Evolutionary conservation across 1,140 invertebrate genomes (phyloP), one percentile per base, ranked within the genome.

Genomic region (Plutomurus gul): DNA sequence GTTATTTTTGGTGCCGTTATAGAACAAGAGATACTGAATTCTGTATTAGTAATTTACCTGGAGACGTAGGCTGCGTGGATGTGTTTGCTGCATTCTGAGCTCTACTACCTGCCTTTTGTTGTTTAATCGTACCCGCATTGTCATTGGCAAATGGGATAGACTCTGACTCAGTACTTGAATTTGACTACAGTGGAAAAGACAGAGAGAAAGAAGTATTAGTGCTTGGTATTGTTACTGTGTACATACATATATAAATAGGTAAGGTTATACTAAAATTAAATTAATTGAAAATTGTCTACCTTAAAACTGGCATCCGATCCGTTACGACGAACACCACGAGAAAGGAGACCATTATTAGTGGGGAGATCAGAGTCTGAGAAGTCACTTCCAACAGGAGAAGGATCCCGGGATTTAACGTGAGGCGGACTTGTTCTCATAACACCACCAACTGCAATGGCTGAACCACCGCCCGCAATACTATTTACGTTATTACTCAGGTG

Each of bases 71-170:
- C 36, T 37, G 33, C 25, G 47, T 39, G n/a, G 75, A 27, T 40
- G 78, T 49, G 16, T 71, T 56, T 30, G 27, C 30, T 65, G 36
- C 30, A 65, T 13, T 33, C 36, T 75, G 75, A 30, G 40, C 33
- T 70, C 79, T 49, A 60, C 40, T 71, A 36, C 60, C 70, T 56
- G 82, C 78, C 33, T 85, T 82, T 78, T 92, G 87, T 82, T 94
- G 94, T 84, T 97, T 97, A 85, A 99, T 99, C 27, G 97, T 99
- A 11, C 97, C 97, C 39, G 96, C 96, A 88, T 99, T 98, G 86
- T 99, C 97, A 87, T 99, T 99, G 78, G 97, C 97, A 88, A 99
- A 99, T 43, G 97, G 97, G 86, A 99, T 91, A 83, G 95, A 96
- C 87, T 98, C 96, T 25, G 95, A 97, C 88, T 98, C 94, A 73